phyloP scores from a whole-genome alignment of 2,113 vertebrate genomes.

The Leptocoma aspasia region DNA sequence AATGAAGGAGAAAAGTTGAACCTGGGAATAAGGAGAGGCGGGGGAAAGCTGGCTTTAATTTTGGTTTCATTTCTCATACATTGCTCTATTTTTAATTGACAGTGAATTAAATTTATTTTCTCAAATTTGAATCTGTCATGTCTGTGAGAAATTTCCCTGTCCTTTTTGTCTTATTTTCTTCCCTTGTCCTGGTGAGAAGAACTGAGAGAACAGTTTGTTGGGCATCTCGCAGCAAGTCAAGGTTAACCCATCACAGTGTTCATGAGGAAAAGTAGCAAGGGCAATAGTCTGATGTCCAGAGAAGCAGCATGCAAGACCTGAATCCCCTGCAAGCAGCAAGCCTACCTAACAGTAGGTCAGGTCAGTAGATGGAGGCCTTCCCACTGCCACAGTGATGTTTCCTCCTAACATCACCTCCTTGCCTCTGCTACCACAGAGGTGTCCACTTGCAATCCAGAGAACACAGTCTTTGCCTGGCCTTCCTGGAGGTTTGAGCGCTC shows the following conservation, averaged over 20 bases:
- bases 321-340: not conserved
- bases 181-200: not conserved
- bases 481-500: not conserved
- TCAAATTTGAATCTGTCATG: not conserved
- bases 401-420: not conserved
- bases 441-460: not conserved
- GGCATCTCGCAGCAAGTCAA: not conserved
- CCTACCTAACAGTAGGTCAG: not conserved
- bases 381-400: rapidly evolving
- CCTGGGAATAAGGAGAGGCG: not conserved
- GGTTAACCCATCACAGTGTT: not conserved
- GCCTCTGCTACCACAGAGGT: not conserved
- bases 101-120: not conserved
- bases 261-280: not conserved
- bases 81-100: not conserved
- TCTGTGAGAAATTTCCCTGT: not conserved
- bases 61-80: not conserved
- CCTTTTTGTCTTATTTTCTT: not conserved
- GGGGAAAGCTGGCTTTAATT: not conserved
- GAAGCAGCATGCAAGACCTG: too few relatives aligned
- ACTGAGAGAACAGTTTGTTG: not conserved
- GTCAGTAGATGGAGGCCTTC: not conserved
- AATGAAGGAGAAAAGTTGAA: not conserved
- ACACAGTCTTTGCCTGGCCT: not conserved
- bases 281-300: too few relatives aligned